These are phyloP conservation scores for Adela reaumurella DNA, from an alignment of 2,888 invertebrate species.

Conservation along the genomic window DNA sequence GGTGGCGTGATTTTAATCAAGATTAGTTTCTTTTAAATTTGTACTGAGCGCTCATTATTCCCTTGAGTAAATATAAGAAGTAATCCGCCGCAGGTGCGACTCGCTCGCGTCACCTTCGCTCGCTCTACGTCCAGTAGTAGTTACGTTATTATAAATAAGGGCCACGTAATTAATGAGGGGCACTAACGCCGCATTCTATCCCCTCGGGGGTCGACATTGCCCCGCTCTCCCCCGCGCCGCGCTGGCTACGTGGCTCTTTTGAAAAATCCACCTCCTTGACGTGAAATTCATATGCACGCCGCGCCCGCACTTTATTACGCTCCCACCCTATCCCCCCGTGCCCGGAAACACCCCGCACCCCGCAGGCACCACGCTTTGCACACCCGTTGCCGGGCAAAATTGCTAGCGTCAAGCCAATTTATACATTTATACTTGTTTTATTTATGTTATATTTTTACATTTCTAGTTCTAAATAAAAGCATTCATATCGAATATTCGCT, in stretches of 20 bases:
- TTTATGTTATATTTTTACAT: no score
- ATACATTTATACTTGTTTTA: no score
- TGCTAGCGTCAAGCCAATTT: no score
- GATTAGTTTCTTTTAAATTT: no score
- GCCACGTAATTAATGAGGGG: not conserved
- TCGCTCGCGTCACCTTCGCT: no score
- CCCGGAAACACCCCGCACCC: no score
- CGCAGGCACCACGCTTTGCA: not conserved
- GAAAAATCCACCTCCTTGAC: conserved; percentile 10
- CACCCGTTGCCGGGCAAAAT: not conserved
- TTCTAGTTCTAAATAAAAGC: no score
- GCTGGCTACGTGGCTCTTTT: not conserved
- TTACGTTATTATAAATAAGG: not conserved
- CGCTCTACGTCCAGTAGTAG: not conserved
- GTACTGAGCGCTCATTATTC: no score
- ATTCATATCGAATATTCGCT: no score
- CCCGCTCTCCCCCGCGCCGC: not conserved
- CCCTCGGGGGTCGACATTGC: not conserved
- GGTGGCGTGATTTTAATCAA: no score
- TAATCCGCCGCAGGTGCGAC: no score
- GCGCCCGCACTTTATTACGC: conserved; percentile 32
- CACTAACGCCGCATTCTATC: not conserved
- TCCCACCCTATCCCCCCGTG: not conserved
- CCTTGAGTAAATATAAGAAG: no score
- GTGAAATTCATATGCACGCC: conserved; percentile 42